Evolutionary conservation across 35 echinoderm and acorn worm genomes (phyloP).

Genomic region (Apostichopus parvimensis): DNA sequence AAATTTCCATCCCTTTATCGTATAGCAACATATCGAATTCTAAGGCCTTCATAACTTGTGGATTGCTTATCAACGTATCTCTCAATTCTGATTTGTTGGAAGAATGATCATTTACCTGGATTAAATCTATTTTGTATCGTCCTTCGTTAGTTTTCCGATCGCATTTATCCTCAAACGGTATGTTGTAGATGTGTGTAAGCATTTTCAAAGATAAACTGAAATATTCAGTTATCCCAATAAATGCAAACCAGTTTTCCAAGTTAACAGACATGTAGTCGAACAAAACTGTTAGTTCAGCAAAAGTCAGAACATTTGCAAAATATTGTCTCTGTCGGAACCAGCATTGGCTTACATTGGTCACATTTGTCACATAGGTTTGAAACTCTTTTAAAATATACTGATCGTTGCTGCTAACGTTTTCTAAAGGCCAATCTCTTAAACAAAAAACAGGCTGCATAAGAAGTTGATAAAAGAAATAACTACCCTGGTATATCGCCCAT

Average conservation of each 20-base stretch:
- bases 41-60: neutral
- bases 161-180: neutral
- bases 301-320: neutral
- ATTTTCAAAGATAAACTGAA: neutral
- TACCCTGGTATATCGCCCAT: conserved; percentile 60
- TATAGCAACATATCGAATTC: conserved; percentile 18
- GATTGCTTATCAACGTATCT: neutral
- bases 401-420: neutral
- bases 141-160: neutral
- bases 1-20: neutral
- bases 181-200: neutral
- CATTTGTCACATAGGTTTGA: neutral
- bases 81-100: neutral
- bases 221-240: conserved; percentile 26
- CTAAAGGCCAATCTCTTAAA: neutral
- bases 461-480: conserved; percentile 53
- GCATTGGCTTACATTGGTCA: neutral
- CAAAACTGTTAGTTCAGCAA: neutral
- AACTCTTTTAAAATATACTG: neutral
- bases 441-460: neutral
- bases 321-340: conserved; percentile 11
- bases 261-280: neutral
- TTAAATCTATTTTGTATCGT: neutral
- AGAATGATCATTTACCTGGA: neutral
- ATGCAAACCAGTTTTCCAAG: conserved; percentile 11